Base-by-base conservation (phyloP, 2,797 vertebrate species). In the Meda fulgida region DNA sequence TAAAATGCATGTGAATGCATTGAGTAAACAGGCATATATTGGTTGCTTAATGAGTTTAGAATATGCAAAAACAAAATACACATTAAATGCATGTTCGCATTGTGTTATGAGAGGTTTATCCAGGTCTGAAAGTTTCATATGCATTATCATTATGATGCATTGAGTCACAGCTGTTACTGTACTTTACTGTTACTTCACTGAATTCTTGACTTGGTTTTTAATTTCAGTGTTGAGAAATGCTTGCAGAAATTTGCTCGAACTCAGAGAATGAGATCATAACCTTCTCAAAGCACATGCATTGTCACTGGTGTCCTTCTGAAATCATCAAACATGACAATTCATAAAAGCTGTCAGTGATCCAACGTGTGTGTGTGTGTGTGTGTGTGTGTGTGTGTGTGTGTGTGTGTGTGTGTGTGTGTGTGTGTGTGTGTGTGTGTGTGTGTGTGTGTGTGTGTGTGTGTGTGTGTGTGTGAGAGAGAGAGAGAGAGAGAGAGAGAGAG, bases 201-300 rank as follows among this genome's bases (percentile, higher is more conserved):
- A n/a, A 4, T n/a, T 1, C 11, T 21, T 6, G 3, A 18, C 11
- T 10, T 1, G 0, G 23, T 14, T 5, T 18, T 16, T 38, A 19
- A 26, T 55, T 4, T 13, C 21, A 80, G 66, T 70, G 31, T 70
- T 16, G 23, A 80, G 46, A 19, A 70, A 29, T 40, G 3, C 7
- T 38, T 40, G 40, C 40, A 10, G 40, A 40, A 10, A 40, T 40
- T 80, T 80, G 78, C 40, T 8, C 4, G 26, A 53, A 3, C 46
- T 31, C 38, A 4, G 1, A 29, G 18, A 5, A 3, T 48, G 1
- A 23, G 10, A 43, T 21, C 46, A 48, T 1, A 48, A 34, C 26
- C 6, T 29, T 34, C 65, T 66, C 40, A 6, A 48, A 34, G n/a
- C 46, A 7, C 58, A 11, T n/a, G 55, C 23, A 16, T 16, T 13